Base-by-base conservation (phyloP, 2,888 invertebrate species). In the Molanna angustata region DNA sequence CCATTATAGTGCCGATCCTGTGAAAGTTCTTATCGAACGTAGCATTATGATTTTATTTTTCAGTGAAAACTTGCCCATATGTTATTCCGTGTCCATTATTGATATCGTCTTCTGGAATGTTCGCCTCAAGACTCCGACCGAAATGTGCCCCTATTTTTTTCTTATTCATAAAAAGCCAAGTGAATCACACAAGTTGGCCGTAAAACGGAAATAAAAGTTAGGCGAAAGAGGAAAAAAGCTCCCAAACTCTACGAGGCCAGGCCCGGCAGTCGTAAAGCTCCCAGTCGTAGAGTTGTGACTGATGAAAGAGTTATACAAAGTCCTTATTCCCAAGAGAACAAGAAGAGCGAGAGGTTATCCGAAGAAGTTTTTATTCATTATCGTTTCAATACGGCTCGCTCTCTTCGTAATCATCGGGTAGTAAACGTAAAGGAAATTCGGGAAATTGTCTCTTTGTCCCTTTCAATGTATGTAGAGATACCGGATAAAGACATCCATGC, bases 141-240 rank as follows among this genome's bases (percentile, higher is more conserved):
- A 14, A 44, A 50, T 50, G 42, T 49, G 13, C 27, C 9, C 3
- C 21, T 21, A 17, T 27, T 48, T 37, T 39, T 47, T 46, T 51
- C 47, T 50, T 44, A 52, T 52, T 52, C 35, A 16, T 48, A 44
- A 41, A 43, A 39, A 56, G 22, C 48, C 44, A 27, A 43, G 13
- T 37, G 49, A 56, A 56, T 56, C 56, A 42, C 49, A 56, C 56
- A 56, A 56, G 53, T 56, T 53, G 56, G 53, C 19, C 49, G 40
- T 53, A 57, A 54, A 56, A 56, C 35, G 51, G 49, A 57, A 50
- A 54, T 48, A 54, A 57, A 54, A 54, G 40, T 56, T 56, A 42
- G 50, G 49, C 56, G 45, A 52, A 56, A 49, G 40, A 13, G 39
- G 27, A 46, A 49, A 45, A 40, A 54, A 50, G 21, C 35, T 31